These are phyloP conservation scores for Hyperopisus bebe DNA, from an alignment of 2,113 vertebrate species.

Conservation along the genomic window DNA sequence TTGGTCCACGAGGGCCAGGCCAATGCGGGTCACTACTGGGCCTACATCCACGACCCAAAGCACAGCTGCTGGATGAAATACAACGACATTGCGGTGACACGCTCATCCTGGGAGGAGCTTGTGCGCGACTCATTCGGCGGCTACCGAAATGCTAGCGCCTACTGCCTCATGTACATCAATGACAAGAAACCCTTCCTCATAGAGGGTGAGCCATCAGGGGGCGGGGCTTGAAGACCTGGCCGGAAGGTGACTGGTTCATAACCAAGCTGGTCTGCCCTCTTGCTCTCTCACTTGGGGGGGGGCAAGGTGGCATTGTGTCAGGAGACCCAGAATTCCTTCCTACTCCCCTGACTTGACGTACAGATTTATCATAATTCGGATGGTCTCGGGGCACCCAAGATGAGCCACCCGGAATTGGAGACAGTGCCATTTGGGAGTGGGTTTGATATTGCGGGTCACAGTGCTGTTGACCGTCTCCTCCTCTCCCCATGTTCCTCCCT, in stretches of 20 bases:
- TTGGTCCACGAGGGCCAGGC: slow-evolving; percentile 97
- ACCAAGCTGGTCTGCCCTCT: background rate
- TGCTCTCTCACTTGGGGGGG: background rate
- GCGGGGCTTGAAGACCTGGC: background rate
- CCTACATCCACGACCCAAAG: slow-evolving; percentile 89
- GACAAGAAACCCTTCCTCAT: slow-evolving; percentile 94
- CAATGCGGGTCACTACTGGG: slow-evolving; percentile 97
- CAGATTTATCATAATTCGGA: background rate
- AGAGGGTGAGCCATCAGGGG: slow-evolving; percentile 69
- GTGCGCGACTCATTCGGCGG: slow-evolving; percentile 95
- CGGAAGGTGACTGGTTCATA: background rate
- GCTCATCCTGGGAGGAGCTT: slow-evolving; percentile 95
- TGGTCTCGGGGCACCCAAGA: background rate
- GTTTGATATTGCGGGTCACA: background rate
- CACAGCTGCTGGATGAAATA: slow-evolving; percentile 98
- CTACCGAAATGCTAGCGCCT: slow-evolving; percentile 94
- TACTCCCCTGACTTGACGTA: background rate
- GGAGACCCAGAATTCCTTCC: background rate
- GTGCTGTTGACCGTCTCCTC: background rate
- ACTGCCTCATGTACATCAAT: slow-evolving; percentile 98
- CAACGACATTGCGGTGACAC: slow-evolving; percentile 94
- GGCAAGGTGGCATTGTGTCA: background rate
- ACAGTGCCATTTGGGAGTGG: background rate
- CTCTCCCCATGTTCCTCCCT: slow-evolving; percentile 2
- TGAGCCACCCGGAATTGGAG: background rate